Evolutionary conservation across 2,888 invertebrate genomes (phyloP).

Genomic region (Sinodicranocentrus sp.): DNA sequence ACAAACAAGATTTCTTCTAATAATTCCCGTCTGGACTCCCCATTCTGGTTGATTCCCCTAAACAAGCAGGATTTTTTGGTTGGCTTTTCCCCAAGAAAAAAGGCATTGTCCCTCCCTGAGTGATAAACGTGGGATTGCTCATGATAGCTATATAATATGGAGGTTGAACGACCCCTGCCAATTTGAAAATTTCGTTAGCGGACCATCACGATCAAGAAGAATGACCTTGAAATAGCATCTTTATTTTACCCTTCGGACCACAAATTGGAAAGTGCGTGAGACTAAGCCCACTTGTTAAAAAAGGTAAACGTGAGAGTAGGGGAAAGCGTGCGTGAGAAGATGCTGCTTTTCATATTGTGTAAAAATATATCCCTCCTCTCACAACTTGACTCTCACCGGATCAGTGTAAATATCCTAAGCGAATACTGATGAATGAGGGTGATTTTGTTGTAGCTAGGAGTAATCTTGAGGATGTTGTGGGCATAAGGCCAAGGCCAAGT

Average conservation of each 20-base stretch:
- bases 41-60: too few relatives aligned
- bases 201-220: slow-evolving; percentile 33
- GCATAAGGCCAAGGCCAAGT: slow-evolving; percentile 60
- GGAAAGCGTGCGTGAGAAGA: slow-evolving; percentile 33
- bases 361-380: not conserved
- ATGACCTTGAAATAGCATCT: slow-evolving; percentile 57
- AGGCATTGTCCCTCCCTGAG: too few relatives aligned
- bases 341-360: slow-evolving; percentile 28
- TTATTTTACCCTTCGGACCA: slow-evolving; percentile 57
- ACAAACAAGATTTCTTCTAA: slow-evolving; percentile 25
- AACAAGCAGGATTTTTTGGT: too few relatives aligned
- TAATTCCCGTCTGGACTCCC: too few relatives aligned
- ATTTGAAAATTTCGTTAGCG: too few relatives aligned
- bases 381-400: not conserved
- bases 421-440: slow-evolving; percentile 57
- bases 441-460: slow-evolving; percentile 10
- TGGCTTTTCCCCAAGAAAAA: too few relatives aligned
- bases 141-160: too few relatives aligned
- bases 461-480: slow-evolving; percentile 20
- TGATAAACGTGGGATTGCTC: too few relatives aligned
- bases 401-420: slow-evolving; percentile 7
- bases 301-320: not conserved
- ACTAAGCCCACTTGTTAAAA: slow-evolving; percentile 18
- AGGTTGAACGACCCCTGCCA: too few relatives aligned
- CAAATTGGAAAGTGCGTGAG: slow-evolving; percentile 54